Base-by-base conservation (phyloP, 2,113 vertebrate genomes). In the Phrynosoma blainvillii region DNA sequence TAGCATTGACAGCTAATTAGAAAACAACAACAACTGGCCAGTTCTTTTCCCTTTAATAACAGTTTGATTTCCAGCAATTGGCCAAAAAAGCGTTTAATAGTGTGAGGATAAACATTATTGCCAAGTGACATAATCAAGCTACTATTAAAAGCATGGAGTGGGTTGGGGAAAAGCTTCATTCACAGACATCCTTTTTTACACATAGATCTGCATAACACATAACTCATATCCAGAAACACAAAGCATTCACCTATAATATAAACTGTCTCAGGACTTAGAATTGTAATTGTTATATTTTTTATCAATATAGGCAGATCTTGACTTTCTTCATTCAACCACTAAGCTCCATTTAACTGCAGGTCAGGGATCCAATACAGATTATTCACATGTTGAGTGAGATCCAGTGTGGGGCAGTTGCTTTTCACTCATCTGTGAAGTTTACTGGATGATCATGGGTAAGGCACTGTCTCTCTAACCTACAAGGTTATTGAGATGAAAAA, bases 261-360 rank as follows among this genome's bases (percentile, higher is more conserved):
- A 32, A 89, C 68, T n/a, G 1, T 65, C 25, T 80, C 81, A 73
- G 86, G 78, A 89, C 75, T 47, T 65, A 52, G 18, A 13, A 84
- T 90, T n/a, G 59, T 89, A 84, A 21, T 87, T 88, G 40, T 30
- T n/a, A 27, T 52, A n/a, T 36, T 92, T 89, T 78, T 12, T 20
- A 86, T 86, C 68, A 54, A 84, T n/a, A 52, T 0, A 3, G 47
- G 1, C 36, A 12, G 76, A 84, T 87, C 85, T 36, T 66, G 85
- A 52, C 36, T 79, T 32, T 80, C 1, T 5, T 88, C 80, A 79
- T 56, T 78, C 2, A 70, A 68, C 14, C 32, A 47, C 79, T 21
- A 84, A 78, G 30, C 85, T 83, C 1, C 9, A 84, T 90, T 52
- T 79, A 0, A 74, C 56, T 21, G 23, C 4, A 21, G 30, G 25